Conservation (phyloP, 1,140 invertebrate species). For the Melipona quadrifasciata region DNA sequence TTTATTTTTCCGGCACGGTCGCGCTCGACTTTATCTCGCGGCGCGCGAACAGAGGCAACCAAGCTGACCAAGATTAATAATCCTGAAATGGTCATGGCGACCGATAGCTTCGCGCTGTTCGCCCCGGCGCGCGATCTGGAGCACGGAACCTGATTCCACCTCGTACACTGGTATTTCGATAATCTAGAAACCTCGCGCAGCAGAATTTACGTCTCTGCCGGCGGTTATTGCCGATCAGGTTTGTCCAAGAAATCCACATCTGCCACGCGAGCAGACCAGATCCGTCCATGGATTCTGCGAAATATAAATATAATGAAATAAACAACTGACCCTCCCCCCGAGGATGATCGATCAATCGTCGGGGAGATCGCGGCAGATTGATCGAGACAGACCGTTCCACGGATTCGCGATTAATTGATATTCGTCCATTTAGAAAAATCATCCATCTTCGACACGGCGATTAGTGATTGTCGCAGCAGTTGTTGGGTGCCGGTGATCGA, state of each 20-base stretch:
- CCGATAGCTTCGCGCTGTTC: conserved; percentile 50
- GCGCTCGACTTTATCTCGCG: conserved; percentile 39
- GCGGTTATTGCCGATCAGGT: conserved; percentile 56
- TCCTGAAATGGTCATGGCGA: conserved; percentile 59
- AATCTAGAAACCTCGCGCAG: conserved; percentile 63
- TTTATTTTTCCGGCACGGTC: conserved; percentile 48
- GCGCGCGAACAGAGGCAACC: conserved; percentile 45
- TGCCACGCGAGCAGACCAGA: not conserved
- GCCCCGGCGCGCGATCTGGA: conserved; percentile 40
- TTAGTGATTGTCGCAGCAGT: no score
- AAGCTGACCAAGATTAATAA: conserved; percentile 60
- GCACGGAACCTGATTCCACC: conserved; percentile 60
- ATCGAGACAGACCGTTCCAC: not conserved
- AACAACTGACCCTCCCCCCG: not conserved
- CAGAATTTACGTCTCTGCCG: conserved; percentile 61
- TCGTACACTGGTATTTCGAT: conserved; percentile 63
- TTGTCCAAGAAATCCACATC: conserved; percentile 56
- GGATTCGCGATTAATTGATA: no score
- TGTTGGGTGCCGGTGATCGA: no score
- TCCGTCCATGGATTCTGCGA: conserved; percentile 5
- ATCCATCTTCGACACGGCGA: no score
- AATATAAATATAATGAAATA: conserved; percentile 15
- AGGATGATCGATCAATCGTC: conserved; percentile 9
- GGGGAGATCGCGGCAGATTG: not conserved
- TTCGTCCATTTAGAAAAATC: no score